Percentiles rank a stretch among this genome's conserved stretches.
Evolutionary conservation across 2,797 vertebrate species (phyloP).

Genomic region (Aulostomus chinensis): DNA sequence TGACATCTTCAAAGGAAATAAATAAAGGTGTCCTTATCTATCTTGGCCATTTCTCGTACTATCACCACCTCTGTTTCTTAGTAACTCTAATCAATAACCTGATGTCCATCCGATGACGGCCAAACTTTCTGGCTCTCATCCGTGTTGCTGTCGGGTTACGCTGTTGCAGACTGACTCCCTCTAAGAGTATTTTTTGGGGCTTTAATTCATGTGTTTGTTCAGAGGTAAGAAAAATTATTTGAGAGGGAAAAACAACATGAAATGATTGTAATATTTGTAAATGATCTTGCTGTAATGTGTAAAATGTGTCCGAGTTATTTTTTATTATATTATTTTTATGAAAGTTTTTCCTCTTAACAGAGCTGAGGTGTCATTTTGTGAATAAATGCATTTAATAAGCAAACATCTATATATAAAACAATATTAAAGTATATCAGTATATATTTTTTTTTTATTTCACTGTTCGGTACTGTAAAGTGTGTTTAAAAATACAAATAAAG

Average conservation of each 20-base stretch:
- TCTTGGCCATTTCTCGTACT: constrained; percentile 63
- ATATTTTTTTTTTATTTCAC: constrained; percentile 86
- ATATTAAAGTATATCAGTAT: constrained; percentile 85
- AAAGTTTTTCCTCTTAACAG: constrained; percentile 83
- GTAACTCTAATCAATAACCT: constrained; percentile 72
- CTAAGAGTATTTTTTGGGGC: constrained; percentile 79
- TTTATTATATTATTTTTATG: constrained; percentile 91
- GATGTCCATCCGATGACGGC: constrained; percentile 62
- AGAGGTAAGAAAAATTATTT: constrained; percentile 76
- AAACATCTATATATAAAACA: constrained; percentile 85
- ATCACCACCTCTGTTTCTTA: constrained; percentile 72
- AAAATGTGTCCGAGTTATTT: constrained; percentile 88
- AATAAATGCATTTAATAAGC: constrained; percentile 89
- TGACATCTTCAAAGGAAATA: constrained; percentile 59
- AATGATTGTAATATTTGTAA: constrained; percentile 91
- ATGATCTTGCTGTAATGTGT: constrained; percentile 86
- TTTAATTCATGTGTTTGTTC: constrained; percentile 83
- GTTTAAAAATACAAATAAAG: constrained; percentile 88
- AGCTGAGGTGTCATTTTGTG: constrained; percentile 87
- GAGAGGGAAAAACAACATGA: constrained; percentile 75
- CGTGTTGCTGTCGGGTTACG: constrained; percentile 62
- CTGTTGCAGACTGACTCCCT: constrained; percentile 73
- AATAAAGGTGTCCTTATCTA: constrained; percentile 65
- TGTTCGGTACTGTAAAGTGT: constrained; percentile 89
- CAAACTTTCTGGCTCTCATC: constrained; percentile 61